Evolutionary conservation across 2,888 invertebrate genomes (phyloP).

Genomic region (Caenorhabditis auriculariae): DNA sequence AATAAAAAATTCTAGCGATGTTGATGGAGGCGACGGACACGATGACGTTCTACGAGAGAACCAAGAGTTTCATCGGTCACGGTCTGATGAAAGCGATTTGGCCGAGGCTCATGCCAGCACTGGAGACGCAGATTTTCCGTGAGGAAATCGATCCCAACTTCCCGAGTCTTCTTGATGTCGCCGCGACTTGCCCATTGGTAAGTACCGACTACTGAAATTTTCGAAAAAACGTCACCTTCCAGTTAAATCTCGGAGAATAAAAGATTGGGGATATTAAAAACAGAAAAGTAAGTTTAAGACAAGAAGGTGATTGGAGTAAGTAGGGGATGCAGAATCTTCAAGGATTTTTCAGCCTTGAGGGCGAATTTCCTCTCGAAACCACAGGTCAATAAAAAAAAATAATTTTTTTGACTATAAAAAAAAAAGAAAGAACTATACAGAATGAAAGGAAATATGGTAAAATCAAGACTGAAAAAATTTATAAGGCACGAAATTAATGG

Average conservation of each 20-base stretch:
- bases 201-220: not conserved
- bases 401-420: too few species aligned
- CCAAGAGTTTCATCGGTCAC: conserved; percentile 47
- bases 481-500: too few species aligned
- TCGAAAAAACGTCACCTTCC: not conserved
- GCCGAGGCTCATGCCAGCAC: conserved; percentile 22
- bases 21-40: conserved; percentile 46
- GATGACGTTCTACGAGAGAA: conserved; percentile 43
- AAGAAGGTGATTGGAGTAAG: too few species aligned
- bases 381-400: too few species aligned
- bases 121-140: conserved; percentile 43
- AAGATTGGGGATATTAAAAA: not conserved
- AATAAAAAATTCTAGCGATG: conserved; percentile 22
- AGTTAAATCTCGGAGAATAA: not conserved
- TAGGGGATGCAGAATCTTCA: too few species aligned
- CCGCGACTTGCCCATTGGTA: conserved; percentile 33
- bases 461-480: too few species aligned
- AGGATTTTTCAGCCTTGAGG: too few species aligned
- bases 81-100: conserved; percentile 13
- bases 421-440: too few species aligned
- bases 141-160: conserved; percentile 42
- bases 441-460: too few species aligned
- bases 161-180: conserved; percentile 44
- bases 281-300: not conserved
- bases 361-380: too few species aligned